A percentile compares a stretch with the other conserved stretches of the same genome.
phyloP scores from a whole-genome alignment of 2,888 invertebrate species.

The Mimumesa dahlbomi region DNA sequence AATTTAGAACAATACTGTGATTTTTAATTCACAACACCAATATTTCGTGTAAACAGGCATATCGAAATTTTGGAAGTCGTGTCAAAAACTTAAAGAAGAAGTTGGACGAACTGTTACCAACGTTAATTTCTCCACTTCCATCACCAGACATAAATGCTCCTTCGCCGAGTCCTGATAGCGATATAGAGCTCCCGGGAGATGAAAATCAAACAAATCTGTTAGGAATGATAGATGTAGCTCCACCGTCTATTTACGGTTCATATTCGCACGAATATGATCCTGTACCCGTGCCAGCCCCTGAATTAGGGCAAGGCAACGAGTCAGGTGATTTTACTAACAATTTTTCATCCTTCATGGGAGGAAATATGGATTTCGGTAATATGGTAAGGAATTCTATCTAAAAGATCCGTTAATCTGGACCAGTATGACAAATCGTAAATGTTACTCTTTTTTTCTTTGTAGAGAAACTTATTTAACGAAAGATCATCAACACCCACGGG shows the following conservation, averaged over 20 bases:
- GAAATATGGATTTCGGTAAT: slow-evolving; percentile 83
- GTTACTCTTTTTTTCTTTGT: slow-evolving; percentile 38
- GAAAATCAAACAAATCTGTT: slow-evolving; percentile 71
- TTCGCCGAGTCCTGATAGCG: slow-evolving; percentile 91
- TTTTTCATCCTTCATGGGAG: slow-evolving; percentile 85
- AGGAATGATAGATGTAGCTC: slow-evolving; percentile 73
- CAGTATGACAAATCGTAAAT: background rate
- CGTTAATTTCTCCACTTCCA: slow-evolving; percentile 85
- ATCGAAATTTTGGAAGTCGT: slow-evolving; percentile 94
- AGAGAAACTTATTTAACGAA: slow-evolving; percentile 78
- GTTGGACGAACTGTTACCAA: slow-evolving; percentile 89
- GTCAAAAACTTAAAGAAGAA: slow-evolving; percentile 93
- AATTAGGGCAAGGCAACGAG: slow-evolving; percentile 66
- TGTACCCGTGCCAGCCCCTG: slow-evolving; percentile 72
- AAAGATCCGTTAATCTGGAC: background rate
- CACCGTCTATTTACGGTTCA: slow-evolving; percentile 77
- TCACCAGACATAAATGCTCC: slow-evolving; percentile 85
- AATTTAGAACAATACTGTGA: background rate
- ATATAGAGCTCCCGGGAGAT: slow-evolving; percentile 87
- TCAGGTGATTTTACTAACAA: slow-evolving; percentile 81
- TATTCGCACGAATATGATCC: slow-evolving; percentile 78
- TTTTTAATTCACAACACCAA: too few relatives aligned
- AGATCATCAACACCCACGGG: slow-evolving; percentile 71
- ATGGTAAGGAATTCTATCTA: slow-evolving; percentile 70
- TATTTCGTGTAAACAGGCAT: slow-evolving; percentile 86